Evolutionary conservation across 2,888 invertebrate species (phyloP).

Genomic region (Incurvaria masculella): DNA sequence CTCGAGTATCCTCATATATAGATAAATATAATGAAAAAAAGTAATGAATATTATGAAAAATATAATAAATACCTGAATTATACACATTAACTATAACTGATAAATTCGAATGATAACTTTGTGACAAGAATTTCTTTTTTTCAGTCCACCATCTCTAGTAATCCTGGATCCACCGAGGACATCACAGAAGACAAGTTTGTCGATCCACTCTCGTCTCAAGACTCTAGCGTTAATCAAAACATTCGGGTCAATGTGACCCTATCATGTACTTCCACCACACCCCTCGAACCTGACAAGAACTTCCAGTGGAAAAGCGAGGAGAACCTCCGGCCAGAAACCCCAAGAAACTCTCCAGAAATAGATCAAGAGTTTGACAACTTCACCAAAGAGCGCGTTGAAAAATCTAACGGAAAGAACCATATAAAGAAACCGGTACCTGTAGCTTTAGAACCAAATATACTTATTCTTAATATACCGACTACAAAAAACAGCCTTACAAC

Average conservation of each 20-base stretch:
- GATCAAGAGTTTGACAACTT: slow-evolving; percentile 51
- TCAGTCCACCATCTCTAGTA: slow-evolving; percentile 41
- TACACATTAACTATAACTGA: background rate
- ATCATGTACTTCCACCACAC: slow-evolving; percentile 31
- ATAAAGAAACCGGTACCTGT: slow-evolving; percentile 27
- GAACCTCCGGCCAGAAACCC: slow-evolving; percentile 19
- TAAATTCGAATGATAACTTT: no score
- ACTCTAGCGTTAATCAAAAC: slow-evolving; percentile 14
- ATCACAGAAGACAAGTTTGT: slow-evolving; percentile 23
- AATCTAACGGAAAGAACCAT: slow-evolving; percentile 21
- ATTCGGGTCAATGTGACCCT: no score
- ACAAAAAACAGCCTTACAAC: slow-evolving; percentile 36
- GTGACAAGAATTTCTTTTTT: no score
- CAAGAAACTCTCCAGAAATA: slow-evolving; percentile 22
- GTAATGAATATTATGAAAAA: no score
- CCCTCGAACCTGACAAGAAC: slow-evolving; percentile 35
- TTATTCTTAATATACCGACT: slow-evolving; percentile 27
- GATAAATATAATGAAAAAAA: no score
- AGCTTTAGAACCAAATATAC: slow-evolving; percentile 31
- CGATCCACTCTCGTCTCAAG: slow-evolving; percentile 1
- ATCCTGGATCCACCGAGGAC: slow-evolving; percentile 31
- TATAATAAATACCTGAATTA: no score
- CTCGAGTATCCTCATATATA: background rate
- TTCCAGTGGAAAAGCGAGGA: slow-evolving; percentile 33
- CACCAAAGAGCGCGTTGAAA: slow-evolving; percentile 41